Evolutionary conservation across 2,888 invertebrate species (phyloP).

Genomic region (Drosophila peninsularis): DNA sequence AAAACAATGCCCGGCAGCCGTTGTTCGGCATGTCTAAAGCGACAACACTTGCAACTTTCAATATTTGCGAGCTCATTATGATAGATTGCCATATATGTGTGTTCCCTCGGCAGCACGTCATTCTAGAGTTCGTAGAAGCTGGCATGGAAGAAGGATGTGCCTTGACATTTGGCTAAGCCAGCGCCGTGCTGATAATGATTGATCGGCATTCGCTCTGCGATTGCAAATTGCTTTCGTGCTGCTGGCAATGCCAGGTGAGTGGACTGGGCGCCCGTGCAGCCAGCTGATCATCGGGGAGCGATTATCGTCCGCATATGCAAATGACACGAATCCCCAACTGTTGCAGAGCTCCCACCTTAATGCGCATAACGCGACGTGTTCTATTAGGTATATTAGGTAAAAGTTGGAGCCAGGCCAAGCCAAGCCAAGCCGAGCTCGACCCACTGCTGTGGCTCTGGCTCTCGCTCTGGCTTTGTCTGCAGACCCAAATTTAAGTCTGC

Average conservation of each 20-base stretch:
- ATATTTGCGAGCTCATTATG: constrained; percentile 47
- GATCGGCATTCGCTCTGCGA: constrained; percentile 50
- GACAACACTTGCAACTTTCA: constrained; percentile 42
- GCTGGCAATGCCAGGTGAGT: constrained; percentile 41
- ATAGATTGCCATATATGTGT: constrained; percentile 33
- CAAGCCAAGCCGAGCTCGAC: constrained; percentile 15
- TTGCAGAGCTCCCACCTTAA: constrained; percentile 48
- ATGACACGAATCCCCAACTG: constrained; percentile 54
- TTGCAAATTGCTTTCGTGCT: constrained; percentile 60
- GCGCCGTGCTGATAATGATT: constrained; percentile 58
- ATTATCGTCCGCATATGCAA: constrained; percentile 58
- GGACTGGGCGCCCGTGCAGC: constrained; percentile 7
- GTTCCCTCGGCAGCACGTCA: constrained; percentile 33
- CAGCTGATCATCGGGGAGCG: constrained; percentile 28
- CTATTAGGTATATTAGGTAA: constrained; percentile 58
- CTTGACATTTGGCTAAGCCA: constrained; percentile 69
- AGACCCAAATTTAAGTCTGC: constrained; percentile 22
- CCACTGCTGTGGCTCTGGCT: constrained; percentile 29
- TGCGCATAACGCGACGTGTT: constrained; percentile 73
- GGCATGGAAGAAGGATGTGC: constrained; percentile 62
- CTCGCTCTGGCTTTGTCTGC: constrained; percentile 8
- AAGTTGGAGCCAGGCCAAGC: constrained; percentile 24
- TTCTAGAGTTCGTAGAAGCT: constrained; percentile 47
- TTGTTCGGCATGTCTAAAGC: constrained; percentile 26
- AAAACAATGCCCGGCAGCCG: constrained; percentile 51